Evolutionary conservation across 2,797 vertebrate species (phyloP), one percentile per base, ranked within the genome.

Genomic region (Lemur catta): DNA sequence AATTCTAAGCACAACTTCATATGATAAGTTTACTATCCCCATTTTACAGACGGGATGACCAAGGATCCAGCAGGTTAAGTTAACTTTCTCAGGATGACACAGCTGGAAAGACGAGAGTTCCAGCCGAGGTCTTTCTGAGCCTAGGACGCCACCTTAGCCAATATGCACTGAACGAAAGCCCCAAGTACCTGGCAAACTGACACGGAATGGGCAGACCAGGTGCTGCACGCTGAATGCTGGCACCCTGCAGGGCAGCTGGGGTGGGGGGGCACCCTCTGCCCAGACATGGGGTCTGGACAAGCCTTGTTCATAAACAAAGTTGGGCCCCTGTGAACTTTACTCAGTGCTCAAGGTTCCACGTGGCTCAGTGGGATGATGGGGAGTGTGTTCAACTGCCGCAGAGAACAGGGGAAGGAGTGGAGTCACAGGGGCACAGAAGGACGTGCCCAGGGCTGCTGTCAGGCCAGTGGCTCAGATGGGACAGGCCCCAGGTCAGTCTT

Each of bases 231-330:
- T 0, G 46, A 69, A 24, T 7, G 9, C 7, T 41, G 28, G 59
- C 1, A 1, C 0, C 41, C 43, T 46, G 15, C 0, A 0, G 1
- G 3, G 28, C 28, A 4, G 35, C 10, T 43, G n/a, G 13, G 55
- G 69, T 63, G 5, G 4, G 26, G 6, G n/a, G 13, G 26, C 14
- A 61, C 24, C 46, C 1, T 81, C 38, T 71, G 35, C 72, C 67
- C 17, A 20, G 38, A 84, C 1, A 0, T 11, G 10, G 17, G 4
- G 26, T 63, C 24, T 12, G 9, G 4, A 38, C 18, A 82, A 69
- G 18, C 9, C 57, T 8, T 24, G 4, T 63, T 28, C 75, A 43
- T 46, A 38, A 61, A 48, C 1, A 55, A 4, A 38, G 33, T 14
- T 10, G 10, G 86, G 50, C 0, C 65, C 59, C 61, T 22, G 15